Evolutionary conservation across 2,888 invertebrate genomes (phyloP).

Genomic region (Drosophila paracracens): DNA sequence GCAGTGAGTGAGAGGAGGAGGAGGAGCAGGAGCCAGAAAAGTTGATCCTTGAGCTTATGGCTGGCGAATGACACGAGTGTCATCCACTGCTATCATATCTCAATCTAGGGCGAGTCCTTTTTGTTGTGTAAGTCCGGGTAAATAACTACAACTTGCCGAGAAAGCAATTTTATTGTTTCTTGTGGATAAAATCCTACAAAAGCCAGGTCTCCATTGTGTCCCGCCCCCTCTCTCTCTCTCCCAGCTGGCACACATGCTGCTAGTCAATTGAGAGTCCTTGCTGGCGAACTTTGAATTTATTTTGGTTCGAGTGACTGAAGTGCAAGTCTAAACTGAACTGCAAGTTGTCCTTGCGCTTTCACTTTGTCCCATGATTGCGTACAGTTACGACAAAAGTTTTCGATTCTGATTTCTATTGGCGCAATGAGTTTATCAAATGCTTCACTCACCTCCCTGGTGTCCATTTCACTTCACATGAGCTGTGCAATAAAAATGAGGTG

Average conservation of each 20-base stretch:
- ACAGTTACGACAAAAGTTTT: constrained; percentile 36
- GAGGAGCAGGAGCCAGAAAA: constrained; percentile 34
- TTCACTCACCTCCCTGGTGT: background rate
- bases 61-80: constrained; percentile 66
- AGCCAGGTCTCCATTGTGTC: background rate
- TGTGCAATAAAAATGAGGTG: constrained; percentile 35
- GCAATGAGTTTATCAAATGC: constrained; percentile 14
- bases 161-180: constrained; percentile 74
- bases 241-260: constrained; percentile 8
- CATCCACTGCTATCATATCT: constrained; percentile 71
- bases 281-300: constrained; percentile 72
- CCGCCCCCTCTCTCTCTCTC: background rate
- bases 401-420: constrained; percentile 15
- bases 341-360: constrained; percentile 43
- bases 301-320: constrained; percentile 51
- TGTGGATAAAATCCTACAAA: constrained; percentile 44
- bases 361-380: constrained; percentile 21
- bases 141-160: constrained; percentile 72
- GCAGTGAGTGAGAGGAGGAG: background rate
- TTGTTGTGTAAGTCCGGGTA: constrained; percentile 26
- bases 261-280: constrained; percentile 38
- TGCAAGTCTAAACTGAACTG: constrained; percentile 24
- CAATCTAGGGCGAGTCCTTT: constrained; percentile 47
- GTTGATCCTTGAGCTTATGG: constrained; percentile 74
- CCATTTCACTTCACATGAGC: constrained; percentile 21